phyloP scores from a whole-genome alignment of 2,888 invertebrate species.

The Argyresthia albistria region DNA sequence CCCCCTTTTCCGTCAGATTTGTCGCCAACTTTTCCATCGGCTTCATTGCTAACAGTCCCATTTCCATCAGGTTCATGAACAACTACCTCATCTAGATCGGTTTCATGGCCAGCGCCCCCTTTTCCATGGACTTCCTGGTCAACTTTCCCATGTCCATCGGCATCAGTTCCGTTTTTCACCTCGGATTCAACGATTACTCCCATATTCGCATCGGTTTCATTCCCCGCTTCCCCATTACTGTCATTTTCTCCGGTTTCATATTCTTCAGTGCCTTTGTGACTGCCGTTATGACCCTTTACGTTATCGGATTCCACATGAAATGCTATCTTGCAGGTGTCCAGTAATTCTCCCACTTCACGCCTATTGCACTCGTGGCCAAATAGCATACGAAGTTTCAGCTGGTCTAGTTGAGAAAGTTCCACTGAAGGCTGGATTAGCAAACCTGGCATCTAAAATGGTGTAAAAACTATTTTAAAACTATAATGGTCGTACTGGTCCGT shows the following conservation, averaged over 20 bases:
- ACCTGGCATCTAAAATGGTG: slow-evolving; percentile 1
- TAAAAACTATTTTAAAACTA: no score
- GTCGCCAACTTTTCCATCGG: neutral
- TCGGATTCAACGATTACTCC: no score
- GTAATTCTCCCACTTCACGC: slow-evolving; percentile 29
- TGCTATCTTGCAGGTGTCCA: slow-evolving; percentile 32
- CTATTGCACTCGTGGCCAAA: slow-evolving; percentile 47
- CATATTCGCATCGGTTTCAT: no score
- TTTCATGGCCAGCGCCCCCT: neutral
- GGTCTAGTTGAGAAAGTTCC: slow-evolving; percentile 38
- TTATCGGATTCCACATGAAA: slow-evolving; percentile 4
- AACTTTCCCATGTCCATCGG: no score
- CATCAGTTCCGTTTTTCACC: no score
- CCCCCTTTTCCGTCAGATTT: no score
- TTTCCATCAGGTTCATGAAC: neutral
- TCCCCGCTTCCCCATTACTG: no score
- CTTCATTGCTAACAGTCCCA: neutral
- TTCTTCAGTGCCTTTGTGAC: no score
- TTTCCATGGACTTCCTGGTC: no score
- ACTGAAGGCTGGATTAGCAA: slow-evolving; percentile 26
- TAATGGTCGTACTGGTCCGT: no score
- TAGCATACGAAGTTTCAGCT: slow-evolving; percentile 34
- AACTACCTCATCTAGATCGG: neutral
- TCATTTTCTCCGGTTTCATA: no score
- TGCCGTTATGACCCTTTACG: no score